Percentiles rank a stretch among this genome's conserved stretches.
These are phyloP conservation scores for Ceratina calcarata DNA, from an alignment of 1,140 invertebrate species.

Conservation along the genomic window DNA sequence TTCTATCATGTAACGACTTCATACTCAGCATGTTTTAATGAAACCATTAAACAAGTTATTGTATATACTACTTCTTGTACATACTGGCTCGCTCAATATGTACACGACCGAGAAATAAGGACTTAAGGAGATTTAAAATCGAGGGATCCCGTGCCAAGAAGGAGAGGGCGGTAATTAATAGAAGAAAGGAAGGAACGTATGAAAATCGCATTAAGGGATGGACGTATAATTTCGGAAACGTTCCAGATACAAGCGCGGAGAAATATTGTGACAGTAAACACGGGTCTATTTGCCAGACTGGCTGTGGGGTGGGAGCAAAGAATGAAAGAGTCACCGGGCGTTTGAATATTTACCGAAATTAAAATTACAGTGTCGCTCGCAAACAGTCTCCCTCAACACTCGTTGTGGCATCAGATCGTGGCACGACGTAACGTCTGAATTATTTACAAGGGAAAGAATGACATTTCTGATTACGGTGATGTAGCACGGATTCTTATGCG, in stretches of 20 bases:
- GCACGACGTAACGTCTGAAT: too few relatives aligned
- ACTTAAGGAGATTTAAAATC: not conserved
- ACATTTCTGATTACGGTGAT: not conserved
- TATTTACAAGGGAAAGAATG: not conserved
- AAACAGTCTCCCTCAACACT: too few relatives aligned
- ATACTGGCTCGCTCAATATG: too few relatives aligned
- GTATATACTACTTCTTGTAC: too few relatives aligned
- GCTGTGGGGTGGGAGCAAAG: not conserved
- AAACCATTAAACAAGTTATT: too few relatives aligned
- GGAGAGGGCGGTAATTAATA: constrained; percentile 15
- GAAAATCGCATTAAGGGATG: not conserved
- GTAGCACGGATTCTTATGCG: not conserved
- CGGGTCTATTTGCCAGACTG: constrained; percentile 13
- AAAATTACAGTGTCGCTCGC: not conserved
- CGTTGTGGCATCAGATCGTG: too few relatives aligned
- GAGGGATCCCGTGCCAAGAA: not conserved
- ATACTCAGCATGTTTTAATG: too few relatives aligned
- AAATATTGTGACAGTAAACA: constrained; percentile 12
- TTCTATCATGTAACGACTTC: too few relatives aligned
- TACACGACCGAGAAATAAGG: too few relatives aligned
- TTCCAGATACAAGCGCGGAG: not conserved
- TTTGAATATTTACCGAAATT: not conserved
- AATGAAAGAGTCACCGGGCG: not conserved
- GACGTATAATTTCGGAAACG: constrained; percentile 7
- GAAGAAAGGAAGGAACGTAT: constrained; percentile 1